Evolutionary conservation across 2,113 vertebrate genomes (phyloP).

Genomic region (Hylia prasina): DNA sequence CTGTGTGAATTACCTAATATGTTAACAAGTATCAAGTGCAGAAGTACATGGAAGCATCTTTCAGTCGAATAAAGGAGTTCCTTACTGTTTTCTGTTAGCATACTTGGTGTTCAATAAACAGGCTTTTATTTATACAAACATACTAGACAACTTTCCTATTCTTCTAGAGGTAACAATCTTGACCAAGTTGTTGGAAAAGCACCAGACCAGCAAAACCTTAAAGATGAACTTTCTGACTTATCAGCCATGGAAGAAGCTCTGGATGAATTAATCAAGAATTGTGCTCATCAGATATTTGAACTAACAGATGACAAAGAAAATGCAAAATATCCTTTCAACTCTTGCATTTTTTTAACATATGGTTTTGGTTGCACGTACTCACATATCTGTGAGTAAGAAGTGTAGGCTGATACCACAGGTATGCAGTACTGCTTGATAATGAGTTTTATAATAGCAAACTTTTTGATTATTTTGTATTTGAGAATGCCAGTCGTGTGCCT

Average conservation of each 20-base stretch:
- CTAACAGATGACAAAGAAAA: constrained; percentile 82
- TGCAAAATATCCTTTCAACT: constrained; percentile 86
- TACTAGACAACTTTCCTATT: not conserved
- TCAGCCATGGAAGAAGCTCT: constrained; percentile 86
- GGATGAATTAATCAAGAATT: constrained; percentile 87
- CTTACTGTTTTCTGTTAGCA: not conserved
- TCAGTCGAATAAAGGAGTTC: not conserved
- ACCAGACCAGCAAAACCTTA: constrained; percentile 63
- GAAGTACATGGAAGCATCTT: not conserved
- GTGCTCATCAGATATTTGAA: constrained; percentile 84
- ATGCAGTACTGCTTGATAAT: not conserved
- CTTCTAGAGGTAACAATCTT: constrained; percentile 75
- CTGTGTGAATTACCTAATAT: not conserved
- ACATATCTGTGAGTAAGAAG: not conserved
- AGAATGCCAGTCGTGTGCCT: not conserved
- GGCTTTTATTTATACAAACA: not conserved
- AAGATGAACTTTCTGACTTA: constrained; percentile 80
- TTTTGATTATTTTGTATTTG: not conserved
- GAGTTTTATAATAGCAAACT: not conserved
- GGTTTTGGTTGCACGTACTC: not conserved
- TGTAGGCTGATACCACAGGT: not conserved
- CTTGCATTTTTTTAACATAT: not conserved
- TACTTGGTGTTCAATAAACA: not conserved
- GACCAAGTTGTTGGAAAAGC: constrained; percentile 42
- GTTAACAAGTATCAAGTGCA: not conserved